Evolutionary conservation across 2,113 vertebrate species (phyloP), one percentile per base, ranked within the genome.

Genomic region (Heloderma charlesbogerti): DNA sequence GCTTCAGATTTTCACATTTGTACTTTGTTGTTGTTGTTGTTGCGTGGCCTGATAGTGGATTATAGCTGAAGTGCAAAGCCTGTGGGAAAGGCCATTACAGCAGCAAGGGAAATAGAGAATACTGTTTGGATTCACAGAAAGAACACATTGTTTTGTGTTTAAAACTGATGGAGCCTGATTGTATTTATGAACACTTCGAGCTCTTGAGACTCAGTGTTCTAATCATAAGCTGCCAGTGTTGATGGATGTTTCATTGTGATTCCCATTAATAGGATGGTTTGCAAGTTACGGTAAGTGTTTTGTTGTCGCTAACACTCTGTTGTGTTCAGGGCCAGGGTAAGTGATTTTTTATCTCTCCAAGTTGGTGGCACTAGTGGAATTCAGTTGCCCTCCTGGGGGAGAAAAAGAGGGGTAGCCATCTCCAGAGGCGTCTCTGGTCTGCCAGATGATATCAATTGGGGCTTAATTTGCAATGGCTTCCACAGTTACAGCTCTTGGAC

Each of bases 391-490:
- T 91, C 89, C 91, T 67, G 78, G 87, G 83, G 91, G 72, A 75
- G 75, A 90, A 91, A 91, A 93, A 60, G 45, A 75, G 40, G 67
- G 40, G 0, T 1, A 82, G 67, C 86, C 92, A 63, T 89, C 87
- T 91, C 72, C 72, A 81, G 63, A 81, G 60, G 3, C 6, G 63
- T 74, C 77, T 82, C 71, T 91, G 87, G 86, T 67, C 87, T 51
- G 37, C 77, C 88, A 88, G 86, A 78, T 90, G 71, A 87, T 63
- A 37, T 84, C 87, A 93, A 34, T 75, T 93, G 43, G 92, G 89
- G 10, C 37, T 93, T 94, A 91, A 91, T 87, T 87, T 94, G 67
- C 1, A 83, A 8, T 71, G 89, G 69, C 40, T 92, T 93, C 84
- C 92, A 1, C 34, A 91, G 88, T 90, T 67, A 20, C 57, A 67